Percentiles rank a stretch among this genome's conserved stretches.
Evolutionary conservation across 2,797 vertebrate genomes (phyloP).

Genomic region (Sternarchorhynchus goeldii): DNA sequence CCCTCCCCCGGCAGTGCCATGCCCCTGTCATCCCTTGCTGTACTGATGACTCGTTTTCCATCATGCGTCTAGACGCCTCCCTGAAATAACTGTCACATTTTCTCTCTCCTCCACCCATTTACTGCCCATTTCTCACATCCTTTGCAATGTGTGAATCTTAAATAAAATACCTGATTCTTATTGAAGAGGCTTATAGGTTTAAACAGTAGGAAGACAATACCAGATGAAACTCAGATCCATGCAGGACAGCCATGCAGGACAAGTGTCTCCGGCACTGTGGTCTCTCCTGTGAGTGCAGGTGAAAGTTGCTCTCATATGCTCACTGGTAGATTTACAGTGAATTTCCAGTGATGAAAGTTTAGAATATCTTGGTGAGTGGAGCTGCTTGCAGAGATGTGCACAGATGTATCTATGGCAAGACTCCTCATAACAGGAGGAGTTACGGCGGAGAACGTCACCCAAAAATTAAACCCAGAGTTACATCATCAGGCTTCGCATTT

Average conservation of each 20-base stretch:
- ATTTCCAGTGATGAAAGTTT: not conserved
- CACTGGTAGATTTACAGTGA: not conserved
- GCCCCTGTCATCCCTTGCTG: constrained; percentile 2
- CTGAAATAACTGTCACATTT: constrained; percentile 25
- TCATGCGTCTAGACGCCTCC: not conserved
- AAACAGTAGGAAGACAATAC: constrained; percentile 10
- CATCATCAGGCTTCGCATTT: constrained; percentile 20
- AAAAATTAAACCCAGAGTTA: constrained; percentile 12
- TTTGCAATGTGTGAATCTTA: not conserved
- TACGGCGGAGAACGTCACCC: not conserved
- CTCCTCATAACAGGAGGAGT: too few species aligned
- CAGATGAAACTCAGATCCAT: constrained; percentile 7
- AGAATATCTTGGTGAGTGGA: too few species aligned
- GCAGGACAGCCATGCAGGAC: constrained; percentile 24
- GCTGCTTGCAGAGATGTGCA: too few species aligned
- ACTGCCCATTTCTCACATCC: not conserved
- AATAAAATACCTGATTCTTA: not conserved
- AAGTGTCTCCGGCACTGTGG: constrained; percentile 36
- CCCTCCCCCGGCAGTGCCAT: not conserved
- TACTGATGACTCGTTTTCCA: constrained; percentile 29
- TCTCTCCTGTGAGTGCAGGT: constrained; percentile 3
- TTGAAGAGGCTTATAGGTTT: constrained; percentile 6
- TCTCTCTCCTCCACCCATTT: not conserved
- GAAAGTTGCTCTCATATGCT: not conserved
- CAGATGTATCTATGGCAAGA: too few species aligned